phyloP scores from a whole-genome alignment of 2,797 vertebrate species.

The Picus viridis region DNA sequence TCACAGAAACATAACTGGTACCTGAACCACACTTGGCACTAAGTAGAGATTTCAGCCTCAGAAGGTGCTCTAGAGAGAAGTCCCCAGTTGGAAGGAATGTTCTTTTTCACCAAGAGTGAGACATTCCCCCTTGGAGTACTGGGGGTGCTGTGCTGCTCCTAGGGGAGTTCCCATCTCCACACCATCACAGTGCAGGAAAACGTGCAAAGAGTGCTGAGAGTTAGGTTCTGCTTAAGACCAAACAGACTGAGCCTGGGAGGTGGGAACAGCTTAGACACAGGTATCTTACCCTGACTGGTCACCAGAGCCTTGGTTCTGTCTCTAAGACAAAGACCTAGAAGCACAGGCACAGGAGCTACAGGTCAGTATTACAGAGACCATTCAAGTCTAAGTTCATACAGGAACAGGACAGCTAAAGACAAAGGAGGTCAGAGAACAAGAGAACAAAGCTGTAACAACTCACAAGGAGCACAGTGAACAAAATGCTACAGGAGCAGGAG shows the following conservation, averaged over 20 bases:
- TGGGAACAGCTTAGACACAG: conserved; percentile 16
- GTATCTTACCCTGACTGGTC: conserved; percentile 23
- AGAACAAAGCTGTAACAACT: conserved; percentile 24
- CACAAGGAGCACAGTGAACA: conserved; percentile 26
- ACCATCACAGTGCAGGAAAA: conserved; percentile 23
- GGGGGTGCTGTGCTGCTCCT: neutral
- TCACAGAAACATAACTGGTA: conserved; percentile 23
- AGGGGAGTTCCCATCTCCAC: neutral
- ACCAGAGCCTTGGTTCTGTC: conserved; percentile 20
- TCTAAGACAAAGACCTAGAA: conserved; percentile 66
- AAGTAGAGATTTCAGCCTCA: conserved; percentile 19
- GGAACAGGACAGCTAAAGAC: conserved; percentile 25
- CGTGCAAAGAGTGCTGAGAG: conserved; percentile 22
- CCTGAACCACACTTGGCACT: conserved; percentile 61
- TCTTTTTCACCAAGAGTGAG: neutral
- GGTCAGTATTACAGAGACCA: conserved; percentile 6
- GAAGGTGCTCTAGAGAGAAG: conserved; percentile 43
- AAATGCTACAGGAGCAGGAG: conserved; percentile 48
- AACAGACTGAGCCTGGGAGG: neutral
- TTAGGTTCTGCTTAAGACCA: neutral
- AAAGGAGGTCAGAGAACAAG: neutral
- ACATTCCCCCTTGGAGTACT: neutral
- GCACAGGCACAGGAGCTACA: conserved; percentile 33
- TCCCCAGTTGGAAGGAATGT: conserved; percentile 1
- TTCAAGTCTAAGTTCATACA: conserved; percentile 4